phyloP scores from a whole-genome alignment of 2,113 vertebrate species.

The Struthio camelus region DNA sequence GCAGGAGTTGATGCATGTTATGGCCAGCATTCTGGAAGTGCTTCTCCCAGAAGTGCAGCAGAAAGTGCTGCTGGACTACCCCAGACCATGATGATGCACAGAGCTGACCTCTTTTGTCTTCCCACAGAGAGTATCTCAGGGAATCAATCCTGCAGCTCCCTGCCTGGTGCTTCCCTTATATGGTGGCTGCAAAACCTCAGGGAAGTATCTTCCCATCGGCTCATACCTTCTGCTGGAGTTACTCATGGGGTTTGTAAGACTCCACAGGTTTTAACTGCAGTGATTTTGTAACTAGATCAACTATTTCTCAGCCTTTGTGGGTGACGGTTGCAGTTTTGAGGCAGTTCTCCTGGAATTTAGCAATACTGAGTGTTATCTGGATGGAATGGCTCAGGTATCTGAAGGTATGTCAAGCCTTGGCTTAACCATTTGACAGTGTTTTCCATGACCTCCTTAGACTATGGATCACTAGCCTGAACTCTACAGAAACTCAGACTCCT shows the following conservation, averaged over 20 bases:
- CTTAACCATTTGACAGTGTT: conserved; percentile 13
- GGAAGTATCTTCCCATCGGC: background rate
- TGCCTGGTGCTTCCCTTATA: fast-evolving
- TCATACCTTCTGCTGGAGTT: fast-evolving
- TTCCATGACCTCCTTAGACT: conserved; percentile 50
- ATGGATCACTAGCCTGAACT: background rate
- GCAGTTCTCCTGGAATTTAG: conserved; percentile 28
- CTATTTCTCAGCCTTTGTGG: background rate
- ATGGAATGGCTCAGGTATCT: conserved; percentile 35
- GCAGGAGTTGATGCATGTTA: background rate
- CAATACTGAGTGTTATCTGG: background rate
- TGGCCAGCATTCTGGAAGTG: fast-evolving
- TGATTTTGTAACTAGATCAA: background rate
- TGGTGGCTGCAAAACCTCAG: background rate
- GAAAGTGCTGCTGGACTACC: background rate
- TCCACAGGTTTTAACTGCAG: background rate
- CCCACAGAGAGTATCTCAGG: background rate
- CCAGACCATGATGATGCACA: background rate
- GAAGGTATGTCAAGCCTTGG: conserved; percentile 34
- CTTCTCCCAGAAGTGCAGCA: background rate
- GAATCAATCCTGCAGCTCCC: fast-evolving
- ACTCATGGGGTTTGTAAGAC: fast-evolving
- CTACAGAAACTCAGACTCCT: conserved; percentile 31
- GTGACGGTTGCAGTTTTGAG: background rate
- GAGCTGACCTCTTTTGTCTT: background rate